A percentile compares a stretch with the other conserved stretches of the same genome.
phyloP scores from a whole-genome alignment of 2,113 vertebrate species.

The Elephas maximus region DNA sequence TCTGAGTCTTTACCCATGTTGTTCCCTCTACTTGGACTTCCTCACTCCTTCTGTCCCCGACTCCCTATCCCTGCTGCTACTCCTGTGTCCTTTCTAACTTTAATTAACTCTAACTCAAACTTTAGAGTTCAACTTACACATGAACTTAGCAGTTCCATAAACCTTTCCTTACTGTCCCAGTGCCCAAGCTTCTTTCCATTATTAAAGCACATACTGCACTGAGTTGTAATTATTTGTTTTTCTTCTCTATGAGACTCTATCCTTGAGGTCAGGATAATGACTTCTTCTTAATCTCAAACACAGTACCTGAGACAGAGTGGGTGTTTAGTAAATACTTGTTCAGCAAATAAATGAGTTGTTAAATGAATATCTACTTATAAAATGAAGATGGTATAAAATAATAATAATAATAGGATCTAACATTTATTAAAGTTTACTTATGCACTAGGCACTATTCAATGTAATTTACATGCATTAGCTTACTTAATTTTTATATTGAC shows the following conservation, averaged over 20 bases:
- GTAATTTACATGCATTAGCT: too few species aligned
- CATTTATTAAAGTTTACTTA: not conserved
- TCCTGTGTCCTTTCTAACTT: not conserved
- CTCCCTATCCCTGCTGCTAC: not conserved
- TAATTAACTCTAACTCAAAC: not conserved
- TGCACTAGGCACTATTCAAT: not conserved
- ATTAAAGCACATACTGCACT: not conserved
- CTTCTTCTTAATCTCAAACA: not conserved
- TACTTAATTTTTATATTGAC: too few species aligned
- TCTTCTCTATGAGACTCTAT: not conserved
- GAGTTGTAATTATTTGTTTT: conserved; percentile 40
- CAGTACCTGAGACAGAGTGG: not conserved
- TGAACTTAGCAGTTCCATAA: not conserved
- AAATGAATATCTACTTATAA: conserved; percentile 26
- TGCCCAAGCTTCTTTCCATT: not conserved
- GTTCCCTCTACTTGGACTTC: not conserved
- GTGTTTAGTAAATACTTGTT: conserved; percentile 15
- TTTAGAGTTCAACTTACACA: not conserved
- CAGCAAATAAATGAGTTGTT: not conserved
- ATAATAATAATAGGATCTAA: not conserved
- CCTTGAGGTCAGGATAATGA: not conserved
- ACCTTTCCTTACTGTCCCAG: not conserved
- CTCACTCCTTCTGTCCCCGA: not conserved
- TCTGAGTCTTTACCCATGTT: not conserved
- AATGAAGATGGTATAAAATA: conserved; percentile 13